Conservation (phyloP, 2,797 vertebrate species). For the Pangasius krempfi region DNA sequence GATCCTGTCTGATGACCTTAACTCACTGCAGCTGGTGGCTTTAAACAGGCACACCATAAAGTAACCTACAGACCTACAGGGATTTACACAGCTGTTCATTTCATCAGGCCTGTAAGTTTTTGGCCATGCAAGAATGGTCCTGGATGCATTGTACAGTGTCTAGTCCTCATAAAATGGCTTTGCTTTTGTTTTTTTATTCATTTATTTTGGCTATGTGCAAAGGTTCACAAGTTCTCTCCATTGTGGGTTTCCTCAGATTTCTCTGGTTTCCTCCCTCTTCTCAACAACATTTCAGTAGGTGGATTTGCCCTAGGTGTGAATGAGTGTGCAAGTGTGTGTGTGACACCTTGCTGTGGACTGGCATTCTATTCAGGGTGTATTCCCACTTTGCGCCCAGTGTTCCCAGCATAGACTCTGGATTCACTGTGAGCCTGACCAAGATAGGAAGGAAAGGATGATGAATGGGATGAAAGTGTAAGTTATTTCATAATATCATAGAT, state of each 20-base stretch:
- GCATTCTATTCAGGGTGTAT: background rate
- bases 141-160: background rate
- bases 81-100: conserved; percentile 38
- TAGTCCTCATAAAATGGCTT: background rate
- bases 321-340: background rate
- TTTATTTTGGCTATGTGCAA: background rate
- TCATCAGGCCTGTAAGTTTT: conserved; percentile 18
- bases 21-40: conserved; percentile 20
- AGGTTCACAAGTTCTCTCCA: background rate
- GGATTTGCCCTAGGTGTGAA: background rate
- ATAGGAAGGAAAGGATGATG: background rate
- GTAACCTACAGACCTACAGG: conserved; percentile 12
- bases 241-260: background rate
- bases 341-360: background rate
- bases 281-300: background rate
- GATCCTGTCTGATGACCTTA: conserved; percentile 23
- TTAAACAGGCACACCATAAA: conserved; percentile 18
- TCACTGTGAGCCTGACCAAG: background rate
- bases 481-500: background rate
- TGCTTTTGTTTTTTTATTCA: background rate
- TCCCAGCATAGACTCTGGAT: background rate
- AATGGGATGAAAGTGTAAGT: background rate
- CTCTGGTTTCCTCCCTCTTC: background rate
- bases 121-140: background rate
- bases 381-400: background rate